These are phyloP conservation scores for Acanthopagrus latus DNA, from an alignment of 2,797 vertebrate genomes.

Conservation along the genomic window DNA sequence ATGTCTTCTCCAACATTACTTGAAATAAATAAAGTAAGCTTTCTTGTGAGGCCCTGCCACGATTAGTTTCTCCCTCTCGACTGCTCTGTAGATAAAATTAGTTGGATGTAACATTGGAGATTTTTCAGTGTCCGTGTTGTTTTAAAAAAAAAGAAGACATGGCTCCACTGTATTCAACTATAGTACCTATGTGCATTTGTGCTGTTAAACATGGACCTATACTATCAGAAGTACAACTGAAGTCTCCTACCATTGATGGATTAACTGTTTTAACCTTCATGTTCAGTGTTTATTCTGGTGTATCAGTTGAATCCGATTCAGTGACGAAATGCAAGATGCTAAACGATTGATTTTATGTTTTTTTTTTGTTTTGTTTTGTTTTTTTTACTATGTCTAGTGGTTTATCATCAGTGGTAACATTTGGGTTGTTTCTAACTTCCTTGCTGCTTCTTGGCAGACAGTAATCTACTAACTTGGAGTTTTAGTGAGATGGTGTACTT, in stretches of 20 bases:
- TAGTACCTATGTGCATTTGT: constrained; percentile 75
- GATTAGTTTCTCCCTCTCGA: constrained; percentile 53
- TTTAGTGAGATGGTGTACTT: constrained; percentile 55
- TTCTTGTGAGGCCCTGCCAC: constrained; percentile 54
- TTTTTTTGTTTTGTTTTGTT: neutral
- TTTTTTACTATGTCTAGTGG: constrained; percentile 46
- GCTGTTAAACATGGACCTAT: constrained; percentile 71
- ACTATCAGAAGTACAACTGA: constrained; percentile 53
- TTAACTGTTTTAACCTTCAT: constrained; percentile 61
- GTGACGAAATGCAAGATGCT: constrained; percentile 53
- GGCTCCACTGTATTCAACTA: constrained; percentile 68
- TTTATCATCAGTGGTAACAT: constrained; percentile 53
- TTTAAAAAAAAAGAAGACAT: constrained; percentile 60
- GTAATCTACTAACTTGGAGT: constrained; percentile 60
- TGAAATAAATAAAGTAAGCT: constrained; percentile 68
- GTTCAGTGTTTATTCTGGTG: constrained; percentile 52
- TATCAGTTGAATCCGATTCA: constrained; percentile 56
- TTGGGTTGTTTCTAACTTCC: constrained; percentile 60
- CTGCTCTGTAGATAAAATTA: constrained; percentile 50
- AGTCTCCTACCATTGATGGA: constrained; percentile 54
- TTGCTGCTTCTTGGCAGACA: constrained; percentile 68
- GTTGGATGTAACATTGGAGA: constrained; percentile 74
- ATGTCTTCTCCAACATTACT: constrained; percentile 74
- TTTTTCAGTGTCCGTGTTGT: constrained; percentile 67
- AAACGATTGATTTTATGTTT: constrained; percentile 33